Base-by-base conservation (phyloP, 2,797 vertebrate species). In the Gallinago solitaria region DNA sequence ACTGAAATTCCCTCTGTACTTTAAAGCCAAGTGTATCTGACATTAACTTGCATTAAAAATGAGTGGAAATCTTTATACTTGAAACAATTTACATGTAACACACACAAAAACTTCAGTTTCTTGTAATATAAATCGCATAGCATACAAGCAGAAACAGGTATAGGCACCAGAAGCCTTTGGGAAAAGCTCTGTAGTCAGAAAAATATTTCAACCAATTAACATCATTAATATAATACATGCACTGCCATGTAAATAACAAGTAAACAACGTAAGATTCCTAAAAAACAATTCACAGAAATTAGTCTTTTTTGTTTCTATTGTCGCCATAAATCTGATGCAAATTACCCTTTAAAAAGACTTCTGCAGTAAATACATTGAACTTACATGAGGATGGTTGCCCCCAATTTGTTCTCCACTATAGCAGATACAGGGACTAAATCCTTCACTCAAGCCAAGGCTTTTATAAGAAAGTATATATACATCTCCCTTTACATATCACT, bases 341-440 rank as follows among this genome's bases (percentile, higher is more conserved):
- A 60, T 64, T 35, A 47, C 18, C 30, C 16, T 85, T 76, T 67
- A 45, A 77, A 87, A 93, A 92, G 53, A 74, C 35, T 91, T 87
- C 77, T 82, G 41, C 83, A 90, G 68, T 69, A 89, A 95, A 95
- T 87, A 89, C 8, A 60, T 48, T 68, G 51, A 93, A 97, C 94
- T 96, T 92, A 95, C 96, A 92, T 33, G 41, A 95, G 70, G 77
- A 96, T 96, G 88, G 59, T 37, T 92, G 93, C 60, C 86, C 88
- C 53, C 75, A 82, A 51, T 95, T 94, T 96, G 90, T 85, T 95
- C 64, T 91, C 54, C 4, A 2, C 75, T 83, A 61, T 8, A 71
- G 91, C 60, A 77, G 85, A 87, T 85, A 91, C 47, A 82, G 65
- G 68, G 48, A 83, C 43, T 65, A 87, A 80, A 37, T 93, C 41